These are phyloP conservation scores for Telenomus remus DNA, from an alignment of 1,140 invertebrate genomes.

Conservation along the genomic window DNA sequence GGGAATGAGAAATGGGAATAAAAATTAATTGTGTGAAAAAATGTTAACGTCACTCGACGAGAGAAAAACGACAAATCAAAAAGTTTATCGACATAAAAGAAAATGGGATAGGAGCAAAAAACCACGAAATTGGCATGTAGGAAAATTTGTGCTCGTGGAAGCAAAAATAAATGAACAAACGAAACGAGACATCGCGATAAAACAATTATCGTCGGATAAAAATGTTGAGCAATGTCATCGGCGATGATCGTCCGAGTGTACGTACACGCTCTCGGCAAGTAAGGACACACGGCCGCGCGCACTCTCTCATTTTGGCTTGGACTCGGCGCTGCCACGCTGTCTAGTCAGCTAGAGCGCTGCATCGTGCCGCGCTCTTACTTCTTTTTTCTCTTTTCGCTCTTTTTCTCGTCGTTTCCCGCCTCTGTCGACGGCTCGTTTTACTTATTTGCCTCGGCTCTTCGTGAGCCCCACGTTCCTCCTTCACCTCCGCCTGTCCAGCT, in stretches of 20 bases:
- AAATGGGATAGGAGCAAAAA: neutral
- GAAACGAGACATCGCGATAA: constrained; percentile 22
- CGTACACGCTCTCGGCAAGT: constrained; percentile 19
- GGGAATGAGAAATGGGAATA: too few species aligned
- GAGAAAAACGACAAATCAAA: too few species aligned
- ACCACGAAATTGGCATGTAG: neutral
- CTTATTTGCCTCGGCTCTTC: constrained; percentile 36
- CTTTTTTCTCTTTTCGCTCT: constrained; percentile 23
- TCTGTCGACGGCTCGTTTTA: constrained; percentile 23
- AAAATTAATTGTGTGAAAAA: too few species aligned
- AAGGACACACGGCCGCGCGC: constrained; percentile 51
- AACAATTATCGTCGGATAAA: constrained; percentile 32
- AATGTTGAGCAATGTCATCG: constrained; percentile 43
- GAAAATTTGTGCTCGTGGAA: neutral
- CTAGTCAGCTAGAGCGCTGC: constrained; percentile 63
- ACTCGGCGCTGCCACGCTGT: constrained; percentile 69
- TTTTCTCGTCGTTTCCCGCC: constrained; percentile 26
- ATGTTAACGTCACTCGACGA: too few species aligned
- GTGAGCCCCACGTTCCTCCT: constrained; percentile 25
- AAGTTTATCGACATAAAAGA: neutral
- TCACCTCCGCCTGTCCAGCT: constrained; percentile 41
- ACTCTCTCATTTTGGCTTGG: constrained; percentile 64
- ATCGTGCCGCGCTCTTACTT: constrained; percentile 49
- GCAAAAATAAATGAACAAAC: constrained; percentile 14
- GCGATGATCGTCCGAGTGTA: constrained; percentile 30